These are phyloP conservation scores for Thelaira solivaga DNA, from an alignment of 2,888 invertebrate species.

Conservation along the genomic window DNA sequence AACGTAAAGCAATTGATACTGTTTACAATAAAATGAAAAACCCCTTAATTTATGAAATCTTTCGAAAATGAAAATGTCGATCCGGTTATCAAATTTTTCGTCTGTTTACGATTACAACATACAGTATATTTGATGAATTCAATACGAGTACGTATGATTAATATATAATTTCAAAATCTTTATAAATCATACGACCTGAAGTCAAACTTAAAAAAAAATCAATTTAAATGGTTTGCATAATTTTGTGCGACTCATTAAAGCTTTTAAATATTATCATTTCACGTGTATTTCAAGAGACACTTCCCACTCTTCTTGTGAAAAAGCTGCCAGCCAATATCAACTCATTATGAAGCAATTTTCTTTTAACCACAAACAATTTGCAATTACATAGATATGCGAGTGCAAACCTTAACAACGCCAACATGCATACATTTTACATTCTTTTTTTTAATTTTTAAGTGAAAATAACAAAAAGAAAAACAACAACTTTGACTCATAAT, in stretches of 20 bases:
- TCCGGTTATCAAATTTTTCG: too few species aligned
- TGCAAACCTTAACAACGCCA: neutral
- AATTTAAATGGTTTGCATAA: neutral
- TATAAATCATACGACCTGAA: neutral
- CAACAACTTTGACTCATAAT: conserved; percentile 59
- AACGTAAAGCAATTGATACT: too few species aligned
- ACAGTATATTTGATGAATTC: neutral
- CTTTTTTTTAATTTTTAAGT: conserved; percentile 43
- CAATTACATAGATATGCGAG: neutral
- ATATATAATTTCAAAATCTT: too few species aligned
- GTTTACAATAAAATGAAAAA: too few species aligned
- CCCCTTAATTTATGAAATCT: too few species aligned
- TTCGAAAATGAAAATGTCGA: too few species aligned
- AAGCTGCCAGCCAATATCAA: conserved; percentile 2
- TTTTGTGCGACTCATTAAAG: neutral
- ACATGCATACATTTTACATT: conserved; percentile 39
- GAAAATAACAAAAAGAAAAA: conserved; percentile 48
- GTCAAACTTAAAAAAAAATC: neutral
- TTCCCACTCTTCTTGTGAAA: conserved; percentile 3
- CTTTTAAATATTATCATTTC: neutral
- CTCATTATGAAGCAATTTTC: conserved; percentile 10
- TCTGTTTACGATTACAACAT: too few species aligned
- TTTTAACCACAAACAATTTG: conserved; percentile 11
- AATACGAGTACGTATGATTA: neutral
- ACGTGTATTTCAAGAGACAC: neutral